phyloP scores from a whole-genome alignment of 1,140 invertebrate species.

The Charaxes varanes region DNA sequence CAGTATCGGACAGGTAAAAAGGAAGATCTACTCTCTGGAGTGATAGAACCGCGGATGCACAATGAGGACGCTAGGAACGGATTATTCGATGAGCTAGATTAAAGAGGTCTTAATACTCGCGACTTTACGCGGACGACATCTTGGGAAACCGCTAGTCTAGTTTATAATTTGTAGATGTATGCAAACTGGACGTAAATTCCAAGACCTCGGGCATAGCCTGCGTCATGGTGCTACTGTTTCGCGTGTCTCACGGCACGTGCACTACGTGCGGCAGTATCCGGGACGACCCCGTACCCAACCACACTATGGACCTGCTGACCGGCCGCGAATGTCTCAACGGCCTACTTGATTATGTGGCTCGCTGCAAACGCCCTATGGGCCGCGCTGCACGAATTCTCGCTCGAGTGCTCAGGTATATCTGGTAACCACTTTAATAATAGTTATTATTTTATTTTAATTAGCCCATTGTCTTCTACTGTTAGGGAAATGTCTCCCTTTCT shows the following conservation, averaged over 20 bases:
- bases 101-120: too few relatives aligned
- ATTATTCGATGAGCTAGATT: too few relatives aligned
- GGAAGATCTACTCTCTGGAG: too few relatives aligned
- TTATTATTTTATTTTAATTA: too few relatives aligned
- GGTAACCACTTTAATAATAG: too few relatives aligned
- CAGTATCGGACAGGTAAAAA: too few relatives aligned
- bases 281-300: conserved; percentile 33
- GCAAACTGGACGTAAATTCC: conserved; percentile 26
- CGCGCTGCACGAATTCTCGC: conserved; percentile 57
- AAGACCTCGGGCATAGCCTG: conserved; percentile 51
- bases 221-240: conserved; percentile 51
- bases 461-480: too few relatives aligned
- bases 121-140: too few relatives aligned
- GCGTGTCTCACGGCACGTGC: conserved; percentile 48
- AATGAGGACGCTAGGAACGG: too few relatives aligned
- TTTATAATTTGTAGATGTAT: conserved; percentile 19
- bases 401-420: conserved; percentile 58
- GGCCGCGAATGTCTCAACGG: conserved; percentile 50
- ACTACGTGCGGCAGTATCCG: conserved; percentile 23
- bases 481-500: too few relatives aligned
- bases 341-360: conserved; percentile 55
- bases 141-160: too few relatives aligned
- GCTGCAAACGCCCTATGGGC: conserved; percentile 52
- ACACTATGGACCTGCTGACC: conserved; percentile 42
- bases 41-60: too few relatives aligned